phyloP scores from a whole-genome alignment of 2,113 vertebrate species.

The Silurus meridionalis region DNA sequence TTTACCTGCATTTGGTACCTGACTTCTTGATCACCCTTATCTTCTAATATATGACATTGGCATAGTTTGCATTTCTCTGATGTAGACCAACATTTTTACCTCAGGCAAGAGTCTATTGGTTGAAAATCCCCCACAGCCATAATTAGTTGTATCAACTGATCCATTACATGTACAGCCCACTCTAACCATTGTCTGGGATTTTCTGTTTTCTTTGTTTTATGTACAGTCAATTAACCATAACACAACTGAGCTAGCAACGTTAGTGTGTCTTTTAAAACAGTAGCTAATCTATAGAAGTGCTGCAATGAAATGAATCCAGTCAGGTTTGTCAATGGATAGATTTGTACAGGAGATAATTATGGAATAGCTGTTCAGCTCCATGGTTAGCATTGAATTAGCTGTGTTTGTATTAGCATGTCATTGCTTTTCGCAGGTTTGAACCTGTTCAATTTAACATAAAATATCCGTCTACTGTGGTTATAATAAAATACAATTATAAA shows the following conservation, averaged over 20 bases:
- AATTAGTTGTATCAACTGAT: not conserved
- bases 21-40: too few species aligned
- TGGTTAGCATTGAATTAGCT: not conserved
- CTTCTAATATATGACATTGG: too few species aligned
- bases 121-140: not conserved
- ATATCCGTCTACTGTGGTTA: not conserved
- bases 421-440: not conserved
- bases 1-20: too few species aligned
- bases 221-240: not conserved
- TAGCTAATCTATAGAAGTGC: conserved; percentile 7
- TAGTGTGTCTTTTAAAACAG: not conserved
- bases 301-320: conserved; percentile 9
- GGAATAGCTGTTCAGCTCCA: not conserved
- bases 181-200: not conserved
- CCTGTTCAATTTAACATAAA: not conserved
- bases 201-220: not conserved
- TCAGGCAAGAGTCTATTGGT: not conserved
- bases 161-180: not conserved
- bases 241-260: not conserved
- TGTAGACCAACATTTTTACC: not conserved
- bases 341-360: conserved; percentile 15
- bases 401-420: not conserved
- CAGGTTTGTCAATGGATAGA: not conserved
- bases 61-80: too few species aligned
- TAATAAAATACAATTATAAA: not conserved